These are phyloP conservation scores for Drosophila sulfurigaster DNA, from an alignment of 1,140 invertebrate genomes.

Conservation along the genomic window DNA sequence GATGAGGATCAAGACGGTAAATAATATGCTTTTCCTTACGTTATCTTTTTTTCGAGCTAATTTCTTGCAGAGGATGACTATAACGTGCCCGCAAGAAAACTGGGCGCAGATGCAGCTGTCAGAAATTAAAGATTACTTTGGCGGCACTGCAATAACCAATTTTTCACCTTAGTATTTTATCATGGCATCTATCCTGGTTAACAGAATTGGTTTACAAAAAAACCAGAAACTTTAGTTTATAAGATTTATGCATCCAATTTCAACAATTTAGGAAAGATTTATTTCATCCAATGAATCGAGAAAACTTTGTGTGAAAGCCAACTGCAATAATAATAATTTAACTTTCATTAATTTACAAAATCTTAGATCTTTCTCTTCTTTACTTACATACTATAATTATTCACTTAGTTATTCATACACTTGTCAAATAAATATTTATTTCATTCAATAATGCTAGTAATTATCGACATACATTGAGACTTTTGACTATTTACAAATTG, in stretches of 20 bases:
- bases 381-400: neutral
- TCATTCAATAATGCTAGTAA: neutral
- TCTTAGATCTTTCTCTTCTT: neutral
- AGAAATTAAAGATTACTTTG: constrained; percentile 66
- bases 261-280: neutral
- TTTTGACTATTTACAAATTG: constrained; percentile 16
- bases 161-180: constrained; percentile 29
- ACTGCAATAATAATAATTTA: constrained; percentile 22
- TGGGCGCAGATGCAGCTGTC: constrained; percentile 72
- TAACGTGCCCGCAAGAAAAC: constrained; percentile 64
- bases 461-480: neutral
- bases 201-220: constrained; percentile 1
- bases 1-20: constrained; percentile 83
- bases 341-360: neutral
- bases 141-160: constrained; percentile 14
- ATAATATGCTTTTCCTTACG: neutral
- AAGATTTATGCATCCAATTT: constrained; percentile 21
- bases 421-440: constrained; percentile 12
- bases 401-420: neutral
- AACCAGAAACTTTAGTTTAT: constrained; percentile 34
- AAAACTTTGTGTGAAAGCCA: constrained; percentile 1
- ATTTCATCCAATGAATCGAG: neutral
- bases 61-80: constrained; percentile 77
- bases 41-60: neutral
- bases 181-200: constrained; percentile 24